Evolutionary conservation across 2,888 invertebrate genomes (phyloP), one percentile per base, ranked within the genome.

Genomic region (Xanthia icteritia): DNA sequence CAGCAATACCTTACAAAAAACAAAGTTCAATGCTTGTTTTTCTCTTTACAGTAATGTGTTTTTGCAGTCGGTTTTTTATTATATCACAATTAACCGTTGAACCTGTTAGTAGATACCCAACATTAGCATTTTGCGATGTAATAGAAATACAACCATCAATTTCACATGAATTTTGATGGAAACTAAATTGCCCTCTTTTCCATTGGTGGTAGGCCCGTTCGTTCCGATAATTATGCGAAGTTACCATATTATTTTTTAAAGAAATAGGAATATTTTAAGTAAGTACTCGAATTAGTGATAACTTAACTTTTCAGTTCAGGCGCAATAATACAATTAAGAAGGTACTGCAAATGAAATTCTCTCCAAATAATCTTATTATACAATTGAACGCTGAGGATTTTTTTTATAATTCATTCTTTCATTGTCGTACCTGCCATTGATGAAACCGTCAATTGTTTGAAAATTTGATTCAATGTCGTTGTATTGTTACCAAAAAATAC

Each of bases 401-500:
- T 36, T 1, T 9, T 5, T 31, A 23, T 17, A 31, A 17, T 36
- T 51, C 36, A n/a, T 56, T 56, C 1, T 54, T n/a, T 36, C 68
- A 56, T 36, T 54, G n/a, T 56, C 11, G n/a, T 36, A n/a, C n/a
- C n/a, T 56, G 13, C 56, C 36, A 68, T 58, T 68, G 56, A n/a
- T n/a, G n/a, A 20, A 36, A n/a, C n/a, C n/a, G n/a, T 36, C 36
- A 56, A 58, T 36, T 56, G 56, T 68, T 36, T 58, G 36, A 56
- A 54, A 67, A 36, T 67, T 51, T 51, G 0, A 68, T n/a, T n/a
- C 36, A 68, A 56, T 69, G 31, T 63, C 31, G 15, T 70, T 65
- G 39, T 20, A 79, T 84, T 82, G 75, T 76, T 45, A 56, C 9
- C 3, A 15, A 51, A 77, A 70, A 64, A 11, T 15, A 27, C n/a